These are phyloP conservation scores for Slavum lentiscoides DNA, from an alignment of 2,888 invertebrate species.

Conservation along the genomic window DNA sequence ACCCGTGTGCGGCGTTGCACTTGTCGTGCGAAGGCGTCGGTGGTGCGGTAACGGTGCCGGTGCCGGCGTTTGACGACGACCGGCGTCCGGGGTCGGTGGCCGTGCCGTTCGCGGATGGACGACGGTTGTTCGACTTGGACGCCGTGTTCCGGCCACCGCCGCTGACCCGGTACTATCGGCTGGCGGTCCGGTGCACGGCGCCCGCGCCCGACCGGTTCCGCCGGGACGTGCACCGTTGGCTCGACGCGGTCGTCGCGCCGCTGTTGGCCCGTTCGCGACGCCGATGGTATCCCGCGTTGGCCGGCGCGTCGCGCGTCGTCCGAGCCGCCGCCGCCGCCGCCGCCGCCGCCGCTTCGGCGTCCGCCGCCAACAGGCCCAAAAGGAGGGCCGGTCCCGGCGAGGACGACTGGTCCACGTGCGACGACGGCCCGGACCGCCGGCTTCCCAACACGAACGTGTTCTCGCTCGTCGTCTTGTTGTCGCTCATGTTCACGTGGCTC, in stretches of 20 bases:
- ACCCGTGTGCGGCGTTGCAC: background rate
- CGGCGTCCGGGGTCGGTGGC: conserved; percentile 10
- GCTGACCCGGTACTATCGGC: conserved; percentile 13
- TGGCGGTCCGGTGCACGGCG: conserved; percentile 12
- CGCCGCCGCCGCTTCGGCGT: no score
- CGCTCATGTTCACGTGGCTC: background rate
- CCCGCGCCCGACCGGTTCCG: background rate
- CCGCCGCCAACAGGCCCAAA: background rate
- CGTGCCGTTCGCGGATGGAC: conserved; percentile 17
- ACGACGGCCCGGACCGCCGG: background rate
- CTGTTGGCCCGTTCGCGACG: background rate
- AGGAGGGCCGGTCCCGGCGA: background rate
- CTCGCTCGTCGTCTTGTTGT: background rate
- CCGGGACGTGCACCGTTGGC: conserved; percentile 5
- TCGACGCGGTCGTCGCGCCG: background rate
- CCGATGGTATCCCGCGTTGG: conserved; percentile 31
- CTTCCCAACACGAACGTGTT: conserved; percentile 8
- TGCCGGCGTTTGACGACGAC: conserved; percentile 27
- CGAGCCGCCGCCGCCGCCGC: background rate
- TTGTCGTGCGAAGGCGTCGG: background rate
- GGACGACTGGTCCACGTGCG: background rate
- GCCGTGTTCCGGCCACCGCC: background rate
- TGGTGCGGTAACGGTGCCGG: background rate
- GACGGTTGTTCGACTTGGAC: conserved; percentile 10
- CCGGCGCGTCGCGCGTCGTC: conserved; percentile 6